A percentile compares a stretch with the other conserved stretches of the same genome.
Conservation (phyloP, 2,797 vertebrate species). For the Cuniculus paca region DNA sequence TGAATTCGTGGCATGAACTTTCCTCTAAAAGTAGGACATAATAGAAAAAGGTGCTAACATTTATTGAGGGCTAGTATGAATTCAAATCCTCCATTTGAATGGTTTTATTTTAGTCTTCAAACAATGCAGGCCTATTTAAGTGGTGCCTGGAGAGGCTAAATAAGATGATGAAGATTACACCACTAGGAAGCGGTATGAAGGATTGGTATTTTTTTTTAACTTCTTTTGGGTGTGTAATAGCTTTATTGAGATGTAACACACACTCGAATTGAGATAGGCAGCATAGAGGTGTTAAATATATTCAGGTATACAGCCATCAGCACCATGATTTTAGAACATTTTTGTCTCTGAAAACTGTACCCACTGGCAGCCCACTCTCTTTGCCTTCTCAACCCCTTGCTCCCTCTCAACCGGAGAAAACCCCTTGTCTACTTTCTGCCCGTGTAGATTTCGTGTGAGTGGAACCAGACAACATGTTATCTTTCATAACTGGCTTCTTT, state of each 20-base stretch:
- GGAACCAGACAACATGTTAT: background rate
- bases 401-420: background rate
- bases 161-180: background rate
- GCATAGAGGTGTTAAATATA: background rate
- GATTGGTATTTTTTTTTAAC: background rate
- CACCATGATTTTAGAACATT: background rate
- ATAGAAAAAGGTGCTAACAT: background rate
- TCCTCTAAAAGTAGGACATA: slow-evolving; percentile 1
- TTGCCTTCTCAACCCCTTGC: background rate
- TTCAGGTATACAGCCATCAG: background rate
- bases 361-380: background rate
- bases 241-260: slow-evolving; percentile 7
- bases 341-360: background rate
- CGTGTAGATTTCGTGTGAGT: background rate
- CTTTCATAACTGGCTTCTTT: background rate
- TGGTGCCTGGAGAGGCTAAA: background rate
- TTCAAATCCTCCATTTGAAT: background rate
- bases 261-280: background rate
- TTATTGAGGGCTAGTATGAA: background rate
- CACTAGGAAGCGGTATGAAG: background rate
- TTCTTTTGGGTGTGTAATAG: background rate
- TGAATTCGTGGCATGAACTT: background rate
- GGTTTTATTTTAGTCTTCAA: slow-evolving; percentile 60
- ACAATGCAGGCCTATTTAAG: background rate
- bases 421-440: background rate